Evolutionary conservation across 2,797 vertebrate genomes (phyloP), one percentile per base, ranked within the genome.

Genomic region (Siniperca scherzeri): DNA sequence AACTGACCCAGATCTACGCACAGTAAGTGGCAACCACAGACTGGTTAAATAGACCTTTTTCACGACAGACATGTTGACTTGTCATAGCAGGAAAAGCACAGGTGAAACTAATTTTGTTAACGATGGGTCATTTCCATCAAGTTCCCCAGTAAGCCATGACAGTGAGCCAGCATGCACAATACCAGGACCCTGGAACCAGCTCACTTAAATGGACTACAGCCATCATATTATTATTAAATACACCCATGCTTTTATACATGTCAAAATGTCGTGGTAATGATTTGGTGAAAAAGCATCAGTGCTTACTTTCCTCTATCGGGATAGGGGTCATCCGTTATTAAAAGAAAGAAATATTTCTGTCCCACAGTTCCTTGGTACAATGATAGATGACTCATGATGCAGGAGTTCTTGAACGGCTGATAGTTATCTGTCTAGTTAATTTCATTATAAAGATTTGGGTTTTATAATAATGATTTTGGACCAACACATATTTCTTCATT

Each of bases 401-500:
- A 38, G 22, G 2, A 44, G 44, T 46, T 61, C n/a, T 74, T 55
- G 13, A 70, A 60, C 21, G 46, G n/a, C 40, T 10, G 30, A 27
- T 71, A 66, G 71, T 36, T 59, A 38, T 66, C 27, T 42, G 22
- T 50, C 7, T 14, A 6, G 36, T 46, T 74, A 16, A 61, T 59
- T 69, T 62, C 16, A 60, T 48, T 70, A 66, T 66, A 27, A 48
- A 56, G 30, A 72, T 68, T 22, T 40, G 3, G 25, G 5, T 46
- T 70, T 67, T 21, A 48, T 74, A 36, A 70, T 27, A 61, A 7
- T 44, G 19, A 70, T 59, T 17, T 30, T 74, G 3, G 36, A 59
- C 64, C n/a, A 48, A 60, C 36, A 27, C 13, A 33, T 66, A 6
- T 56, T 65, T 70, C n/a, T 40, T 81, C n/a, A 69, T 46, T 30